Evolutionary conservation across 2,797 vertebrate species (phyloP).

Genomic region (Adrianichthys oophorus): DNA sequence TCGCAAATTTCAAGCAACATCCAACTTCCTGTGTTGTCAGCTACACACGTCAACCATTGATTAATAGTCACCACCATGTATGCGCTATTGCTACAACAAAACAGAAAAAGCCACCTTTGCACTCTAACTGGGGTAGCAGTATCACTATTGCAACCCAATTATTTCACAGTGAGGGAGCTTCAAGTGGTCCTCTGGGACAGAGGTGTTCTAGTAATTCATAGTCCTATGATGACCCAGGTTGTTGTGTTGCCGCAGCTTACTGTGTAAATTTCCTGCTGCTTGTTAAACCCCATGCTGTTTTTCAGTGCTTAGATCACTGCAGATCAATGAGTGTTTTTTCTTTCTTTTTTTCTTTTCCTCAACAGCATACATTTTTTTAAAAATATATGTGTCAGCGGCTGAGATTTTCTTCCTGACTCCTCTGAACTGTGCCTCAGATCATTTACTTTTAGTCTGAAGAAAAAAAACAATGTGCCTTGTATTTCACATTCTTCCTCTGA

Average conservation of each 20-base stretch:
- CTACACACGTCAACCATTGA: constrained; percentile 54
- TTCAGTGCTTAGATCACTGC: constrained; percentile 47
- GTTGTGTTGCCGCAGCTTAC: constrained; percentile 65
- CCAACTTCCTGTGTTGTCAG: constrained; percentile 28
- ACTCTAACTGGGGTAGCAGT: constrained; percentile 60
- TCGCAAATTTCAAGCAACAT: constrained; percentile 15
- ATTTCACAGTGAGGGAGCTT: constrained; percentile 73
- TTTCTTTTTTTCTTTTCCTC: constrained; percentile 25
- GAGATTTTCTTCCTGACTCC: constrained; percentile 20
- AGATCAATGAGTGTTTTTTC: constrained; percentile 56
- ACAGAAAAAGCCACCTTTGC: constrained; percentile 63
- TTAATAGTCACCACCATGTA: constrained; percentile 57
- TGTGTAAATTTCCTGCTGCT: constrained; percentile 59
- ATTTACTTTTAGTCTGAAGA: constrained; percentile 4
- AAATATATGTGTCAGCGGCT: constrained; percentile 25
- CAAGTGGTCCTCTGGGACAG: constrained; percentile 74
- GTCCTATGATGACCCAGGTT: constrained; percentile 69
- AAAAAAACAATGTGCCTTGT: constrained; percentile 3
- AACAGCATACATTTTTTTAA: constrained; percentile 4
- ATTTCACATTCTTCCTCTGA: not conserved
- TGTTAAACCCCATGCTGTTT: constrained; percentile 57
- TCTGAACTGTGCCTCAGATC: constrained; percentile 12
- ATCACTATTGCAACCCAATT: constrained; percentile 75
- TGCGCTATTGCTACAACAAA: constrained; percentile 50
- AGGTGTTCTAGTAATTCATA: constrained; percentile 70